These are phyloP conservation scores for Hoplodrina blanda DNA, from an alignment of 2,888 invertebrate genomes.

Conservation along the genomic window DNA sequence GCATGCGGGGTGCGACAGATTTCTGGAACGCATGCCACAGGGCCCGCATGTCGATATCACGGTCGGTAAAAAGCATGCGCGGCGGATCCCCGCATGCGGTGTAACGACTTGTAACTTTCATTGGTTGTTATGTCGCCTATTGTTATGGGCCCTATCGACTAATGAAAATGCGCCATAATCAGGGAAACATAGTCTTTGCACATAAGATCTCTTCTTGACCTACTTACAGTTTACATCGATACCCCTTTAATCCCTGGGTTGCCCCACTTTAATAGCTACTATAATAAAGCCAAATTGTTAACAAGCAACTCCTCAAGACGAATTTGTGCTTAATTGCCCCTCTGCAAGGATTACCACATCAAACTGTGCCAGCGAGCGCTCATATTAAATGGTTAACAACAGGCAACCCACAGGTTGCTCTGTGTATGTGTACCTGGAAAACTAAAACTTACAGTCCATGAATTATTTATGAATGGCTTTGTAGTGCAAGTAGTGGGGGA, in stretches of 20 bases:
- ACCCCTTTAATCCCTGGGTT: constrained; percentile 7
- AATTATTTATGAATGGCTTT: constrained; percentile 75
- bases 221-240: constrained; percentile 1
- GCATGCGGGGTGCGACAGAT: too few species aligned
- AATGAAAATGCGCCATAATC: too few species aligned
- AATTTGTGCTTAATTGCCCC: constrained; percentile 63
- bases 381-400: constrained; percentile 74
- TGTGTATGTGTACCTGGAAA: constrained; percentile 76
- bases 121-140: too few species aligned
- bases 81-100: too few species aligned
- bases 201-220: background rate
- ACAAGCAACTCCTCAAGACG: constrained; percentile 43
- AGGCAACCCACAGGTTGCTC: constrained; percentile 74
- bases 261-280: constrained; percentile 1
- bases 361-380: constrained; percentile 67
- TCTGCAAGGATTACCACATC: constrained; percentile 60
- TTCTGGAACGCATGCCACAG: too few species aligned
- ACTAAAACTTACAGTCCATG: constrained; percentile 80
- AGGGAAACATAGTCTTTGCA: too few species aligned
- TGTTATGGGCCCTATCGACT: too few species aligned
- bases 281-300: constrained; percentile 45
- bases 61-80: too few species aligned
- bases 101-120: too few species aligned
- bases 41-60: too few species aligned
- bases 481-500: constrained; percentile 46